phyloP scores from a whole-genome alignment of 2,113 vertebrate genomes.

The Megalops atlanticus region DNA sequence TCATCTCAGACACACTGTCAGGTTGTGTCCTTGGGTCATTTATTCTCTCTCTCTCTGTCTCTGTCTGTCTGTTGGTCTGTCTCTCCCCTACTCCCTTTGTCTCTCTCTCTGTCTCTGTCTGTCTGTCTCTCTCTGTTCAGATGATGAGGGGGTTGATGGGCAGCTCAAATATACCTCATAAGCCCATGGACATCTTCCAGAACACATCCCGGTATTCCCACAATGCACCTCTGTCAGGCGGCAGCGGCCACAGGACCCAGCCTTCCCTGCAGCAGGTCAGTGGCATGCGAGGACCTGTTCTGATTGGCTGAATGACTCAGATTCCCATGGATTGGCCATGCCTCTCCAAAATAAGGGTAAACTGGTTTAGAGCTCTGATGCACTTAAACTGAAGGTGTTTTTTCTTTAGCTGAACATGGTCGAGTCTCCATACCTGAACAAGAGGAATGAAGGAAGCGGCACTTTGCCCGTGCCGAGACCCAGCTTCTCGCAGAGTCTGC shows the following conservation, averaged over 20 bases:
- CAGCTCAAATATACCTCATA: constrained; percentile 57
- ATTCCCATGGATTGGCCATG: too few relatives aligned
- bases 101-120: constrained; percentile 3
- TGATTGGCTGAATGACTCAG: too few relatives aligned
- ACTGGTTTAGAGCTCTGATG: too few relatives aligned
- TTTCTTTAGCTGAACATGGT: constrained; percentile 55
- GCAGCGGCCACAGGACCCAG: too few relatives aligned
- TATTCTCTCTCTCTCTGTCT: neutral
- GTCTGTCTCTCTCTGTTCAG: constrained; percentile 37
- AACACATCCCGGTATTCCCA: constrained; percentile 61
- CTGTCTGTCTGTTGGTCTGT: neutral
- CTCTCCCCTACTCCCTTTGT: too few relatives aligned
- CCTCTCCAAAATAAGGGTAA: too few relatives aligned
- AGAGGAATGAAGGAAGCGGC: constrained; percentile 58
- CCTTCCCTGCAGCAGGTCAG: too few relatives aligned
- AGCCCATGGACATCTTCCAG: constrained; percentile 62
- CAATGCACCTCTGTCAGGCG: constrained; percentile 38
- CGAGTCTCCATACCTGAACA: constrained; percentile 58
- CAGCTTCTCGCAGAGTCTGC: constrained; percentile 41
- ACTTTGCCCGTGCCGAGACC: constrained; percentile 58
- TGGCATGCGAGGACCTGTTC: too few relatives aligned
- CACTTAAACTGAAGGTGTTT: too few relatives aligned
- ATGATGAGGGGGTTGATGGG: constrained; percentile 65
- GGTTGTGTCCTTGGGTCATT: too few relatives aligned
- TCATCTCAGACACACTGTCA: too few relatives aligned